These are phyloP conservation scores for Pecten maximus DNA, from an alignment of 2,888 invertebrate genomes.

Conservation along the genomic window DNA sequence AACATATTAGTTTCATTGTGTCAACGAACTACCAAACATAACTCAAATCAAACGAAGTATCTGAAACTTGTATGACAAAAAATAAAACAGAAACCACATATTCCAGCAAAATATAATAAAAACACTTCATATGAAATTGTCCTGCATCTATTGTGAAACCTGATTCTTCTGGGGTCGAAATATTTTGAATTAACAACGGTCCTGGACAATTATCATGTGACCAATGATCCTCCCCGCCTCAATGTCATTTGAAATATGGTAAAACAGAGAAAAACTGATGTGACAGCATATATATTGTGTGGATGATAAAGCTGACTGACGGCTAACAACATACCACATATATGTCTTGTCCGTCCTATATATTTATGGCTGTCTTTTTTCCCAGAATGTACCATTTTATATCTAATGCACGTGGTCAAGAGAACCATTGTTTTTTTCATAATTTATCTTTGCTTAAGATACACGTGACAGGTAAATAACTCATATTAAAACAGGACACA, in stretches of 20 bases:
- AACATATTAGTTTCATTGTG: no score
- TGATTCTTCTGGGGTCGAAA: no score
- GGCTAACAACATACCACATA: background rate
- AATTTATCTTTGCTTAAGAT: background rate
- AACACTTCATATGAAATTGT: no score
- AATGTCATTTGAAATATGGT: background rate
- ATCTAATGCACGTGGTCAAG: constrained; percentile 27
- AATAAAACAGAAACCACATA: no score
- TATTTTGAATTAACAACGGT: no score
- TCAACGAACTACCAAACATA: no score
- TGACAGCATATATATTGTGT: background rate
- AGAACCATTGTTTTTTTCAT: constrained; percentile 10
- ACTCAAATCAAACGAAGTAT: no score
- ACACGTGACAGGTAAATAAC: background rate
- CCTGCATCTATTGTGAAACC: no score
- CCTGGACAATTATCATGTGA: background rate
- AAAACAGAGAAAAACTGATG: constrained; percentile 15
- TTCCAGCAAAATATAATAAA: no score
- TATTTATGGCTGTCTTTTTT: background rate
- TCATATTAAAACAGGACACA: background rate
- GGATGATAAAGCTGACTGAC: background rate
- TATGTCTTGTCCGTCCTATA: background rate
- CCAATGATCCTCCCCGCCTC: background rate
- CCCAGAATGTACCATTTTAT: background rate
- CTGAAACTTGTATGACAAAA: no score